A percentile compares a stretch with the other conserved stretches of the same genome.
Evolutionary conservation across 2,888 invertebrate genomes (phyloP).

Genomic region (Monopis laevigella): DNA sequence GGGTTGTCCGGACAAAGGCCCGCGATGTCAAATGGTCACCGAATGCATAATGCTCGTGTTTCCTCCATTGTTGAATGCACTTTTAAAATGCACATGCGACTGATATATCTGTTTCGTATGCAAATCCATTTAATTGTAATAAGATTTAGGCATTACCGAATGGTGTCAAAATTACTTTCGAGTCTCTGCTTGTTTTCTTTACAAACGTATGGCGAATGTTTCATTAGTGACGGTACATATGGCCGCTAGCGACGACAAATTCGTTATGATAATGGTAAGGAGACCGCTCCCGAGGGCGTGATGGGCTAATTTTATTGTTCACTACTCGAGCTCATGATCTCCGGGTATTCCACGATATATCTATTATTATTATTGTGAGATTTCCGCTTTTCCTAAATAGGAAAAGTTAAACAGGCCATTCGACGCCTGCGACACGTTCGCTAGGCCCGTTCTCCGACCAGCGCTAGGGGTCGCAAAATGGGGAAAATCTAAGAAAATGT

Average conservation of each 20-base stretch:
- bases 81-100: constrained; percentile 37
- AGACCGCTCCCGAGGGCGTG: not conserved
- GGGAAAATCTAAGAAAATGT: constrained; percentile 14
- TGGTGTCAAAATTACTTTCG: constrained; percentile 6
- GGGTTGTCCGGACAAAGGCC: constrained; percentile 26
- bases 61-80: constrained; percentile 8
- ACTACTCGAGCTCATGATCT: constrained; percentile 11
- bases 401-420: constrained; percentile 68
- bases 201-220: not conserved
- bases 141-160: constrained; percentile 43
- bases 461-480: constrained; percentile 14
- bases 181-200: not conserved
- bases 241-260: not conserved
- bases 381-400: constrained; percentile 58
- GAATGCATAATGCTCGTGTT: constrained; percentile 8
- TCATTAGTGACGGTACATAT: not conserved
- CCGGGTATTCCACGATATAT: constrained; percentile 18
- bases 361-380: constrained; percentile 58
- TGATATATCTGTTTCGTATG: constrained; percentile 54
- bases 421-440: constrained; percentile 52
- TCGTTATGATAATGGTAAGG: not conserved
- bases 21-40: constrained; percentile 14
- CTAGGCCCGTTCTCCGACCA: constrained; percentile 18
- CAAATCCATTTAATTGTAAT: constrained; percentile 60
- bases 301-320: not conserved